Percentiles rank a stretch among this genome's conserved stretches.
Conservation (phyloP, 2,113 vertebrate genomes). For the Thunnus maccoyii region DNA sequence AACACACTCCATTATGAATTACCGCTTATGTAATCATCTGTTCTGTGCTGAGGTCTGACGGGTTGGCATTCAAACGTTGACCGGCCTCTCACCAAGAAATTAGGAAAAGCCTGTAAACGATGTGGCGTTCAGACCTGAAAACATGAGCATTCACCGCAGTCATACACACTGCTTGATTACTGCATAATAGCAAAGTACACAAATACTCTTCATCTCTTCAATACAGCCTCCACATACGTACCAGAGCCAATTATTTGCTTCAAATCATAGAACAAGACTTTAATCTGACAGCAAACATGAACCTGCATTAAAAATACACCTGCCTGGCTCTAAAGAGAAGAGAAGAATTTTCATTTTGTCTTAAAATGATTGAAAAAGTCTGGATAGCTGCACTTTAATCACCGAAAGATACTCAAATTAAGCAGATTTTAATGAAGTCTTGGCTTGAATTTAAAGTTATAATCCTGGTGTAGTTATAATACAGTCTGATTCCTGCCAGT, state of each 20-base stretch:
- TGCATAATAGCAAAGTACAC: background rate
- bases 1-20: constrained; percentile 57
- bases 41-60: constrained; percentile 26
- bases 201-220: background rate
- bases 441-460: constrained; percentile 38
- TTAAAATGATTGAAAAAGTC: background rate
- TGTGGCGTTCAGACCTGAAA: constrained; percentile 29
- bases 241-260: constrained; percentile 36
- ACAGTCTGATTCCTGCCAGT: constrained; percentile 35
- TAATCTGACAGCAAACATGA: constrained; percentile 20
- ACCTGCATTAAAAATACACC: background rate
- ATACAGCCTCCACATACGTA: background rate
- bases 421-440: constrained; percentile 37
- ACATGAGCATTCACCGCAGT: constrained; percentile 12
- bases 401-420: constrained; percentile 23
- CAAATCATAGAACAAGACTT: background rate
- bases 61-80: constrained; percentile 37
- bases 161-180: constrained; percentile 9
- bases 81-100: background rate
- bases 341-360: background rate
- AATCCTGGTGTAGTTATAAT: constrained; percentile 56
- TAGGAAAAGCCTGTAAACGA: constrained; percentile 25
- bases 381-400: constrained; percentile 19
- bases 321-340: background rate
- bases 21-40: constrained; percentile 64